phyloP scores from a whole-genome alignment of 2,888 invertebrate species.

The Blastobasis adustella region DNA sequence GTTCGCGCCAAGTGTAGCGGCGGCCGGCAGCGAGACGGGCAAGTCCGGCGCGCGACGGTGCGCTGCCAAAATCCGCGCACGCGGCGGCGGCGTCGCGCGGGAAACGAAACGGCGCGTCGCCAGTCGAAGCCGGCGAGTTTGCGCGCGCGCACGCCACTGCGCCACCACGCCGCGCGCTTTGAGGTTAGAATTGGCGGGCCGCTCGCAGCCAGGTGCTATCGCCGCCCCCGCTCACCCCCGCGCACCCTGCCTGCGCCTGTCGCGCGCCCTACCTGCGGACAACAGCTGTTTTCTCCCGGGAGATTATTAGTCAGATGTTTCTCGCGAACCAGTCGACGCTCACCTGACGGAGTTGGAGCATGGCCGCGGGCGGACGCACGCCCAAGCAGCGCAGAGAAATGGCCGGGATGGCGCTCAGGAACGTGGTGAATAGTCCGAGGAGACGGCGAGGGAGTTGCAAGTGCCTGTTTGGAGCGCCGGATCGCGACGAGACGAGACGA shows the following conservation, averaged over 20 bases:
- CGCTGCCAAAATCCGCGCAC: slow-evolving; percentile 63
- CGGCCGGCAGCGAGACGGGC: too few species aligned
- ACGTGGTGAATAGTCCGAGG: slow-evolving; percentile 49
- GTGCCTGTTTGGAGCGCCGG: slow-evolving; percentile 77
- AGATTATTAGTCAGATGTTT: slow-evolving; percentile 73
- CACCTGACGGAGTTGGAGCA: slow-evolving; percentile 32
- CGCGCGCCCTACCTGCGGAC: slow-evolving; percentile 52
- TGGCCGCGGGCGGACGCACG: slow-evolving; percentile 67
- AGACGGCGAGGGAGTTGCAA: slow-evolving; percentile 66
- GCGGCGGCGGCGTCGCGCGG: slow-evolving; percentile 51
- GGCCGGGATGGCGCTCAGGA: slow-evolving; percentile 50
- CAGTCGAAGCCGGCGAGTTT: slow-evolving; percentile 40
- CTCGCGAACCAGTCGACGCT: slow-evolving; percentile 61
- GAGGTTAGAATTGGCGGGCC: slow-evolving; percentile 72
- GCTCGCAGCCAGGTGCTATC: slow-evolving; percentile 60
- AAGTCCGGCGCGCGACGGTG: slow-evolving; percentile 45
- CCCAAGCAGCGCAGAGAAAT: slow-evolving; percentile 64
- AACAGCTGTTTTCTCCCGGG: slow-evolving; percentile 72
- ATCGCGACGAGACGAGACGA: slow-evolving; percentile 72
- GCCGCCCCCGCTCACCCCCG: slow-evolving; percentile 48
- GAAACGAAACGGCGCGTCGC: slow-evolving; percentile 44
- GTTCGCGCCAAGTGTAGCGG: slow-evolving; percentile 30
- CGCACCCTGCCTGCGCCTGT: slow-evolving; percentile 31
- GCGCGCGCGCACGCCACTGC: slow-evolving; percentile 50
- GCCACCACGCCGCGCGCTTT: slow-evolving; percentile 26